phyloP scores from a whole-genome alignment of 2,888 invertebrate genomes.

The Ectropis crepuscularia region DNA sequence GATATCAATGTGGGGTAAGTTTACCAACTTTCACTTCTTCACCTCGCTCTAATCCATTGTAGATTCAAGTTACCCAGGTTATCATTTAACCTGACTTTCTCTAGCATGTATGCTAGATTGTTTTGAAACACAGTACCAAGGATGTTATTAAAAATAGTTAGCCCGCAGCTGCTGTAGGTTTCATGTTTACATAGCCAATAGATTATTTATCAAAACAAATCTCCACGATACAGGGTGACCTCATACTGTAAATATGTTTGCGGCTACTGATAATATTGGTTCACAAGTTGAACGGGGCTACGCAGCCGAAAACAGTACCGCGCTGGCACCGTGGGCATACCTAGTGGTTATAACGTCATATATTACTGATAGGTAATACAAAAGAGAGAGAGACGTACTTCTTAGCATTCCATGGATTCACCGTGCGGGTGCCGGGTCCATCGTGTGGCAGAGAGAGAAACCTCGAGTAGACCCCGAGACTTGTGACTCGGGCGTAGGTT shows the following conservation, averaged over 20 bases:
- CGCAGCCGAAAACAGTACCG: no score
- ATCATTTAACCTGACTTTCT: conserved; percentile 15
- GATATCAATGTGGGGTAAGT: background rate
- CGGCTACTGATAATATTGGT: conserved; percentile 7
- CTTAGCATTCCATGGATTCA: no score
- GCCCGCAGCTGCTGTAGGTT: conserved; percentile 55
- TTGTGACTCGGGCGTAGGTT: no score
- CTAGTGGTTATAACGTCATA: no score
- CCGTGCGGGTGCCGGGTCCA: no score
- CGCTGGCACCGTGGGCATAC: no score
- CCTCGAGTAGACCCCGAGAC: no score
- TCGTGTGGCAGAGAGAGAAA: no score
- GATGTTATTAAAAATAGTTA: conserved; percentile 62
- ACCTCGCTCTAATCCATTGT: background rate
- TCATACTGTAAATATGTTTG: conserved; percentile 72
- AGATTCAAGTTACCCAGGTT: background rate
- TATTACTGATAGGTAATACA: no score
- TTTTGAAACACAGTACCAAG: conserved; percentile 39
- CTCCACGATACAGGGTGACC: conserved; percentile 61
- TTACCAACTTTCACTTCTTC: background rate
- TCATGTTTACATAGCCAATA: conserved; percentile 62
- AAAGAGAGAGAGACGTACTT: no score
- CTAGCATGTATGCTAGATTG: conserved; percentile 9
- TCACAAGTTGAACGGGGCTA: no score
- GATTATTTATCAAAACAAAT: conserved; percentile 72